Conservation (phyloP, 2,888 invertebrate genomes). For the Urechis unicinctus region DNA sequence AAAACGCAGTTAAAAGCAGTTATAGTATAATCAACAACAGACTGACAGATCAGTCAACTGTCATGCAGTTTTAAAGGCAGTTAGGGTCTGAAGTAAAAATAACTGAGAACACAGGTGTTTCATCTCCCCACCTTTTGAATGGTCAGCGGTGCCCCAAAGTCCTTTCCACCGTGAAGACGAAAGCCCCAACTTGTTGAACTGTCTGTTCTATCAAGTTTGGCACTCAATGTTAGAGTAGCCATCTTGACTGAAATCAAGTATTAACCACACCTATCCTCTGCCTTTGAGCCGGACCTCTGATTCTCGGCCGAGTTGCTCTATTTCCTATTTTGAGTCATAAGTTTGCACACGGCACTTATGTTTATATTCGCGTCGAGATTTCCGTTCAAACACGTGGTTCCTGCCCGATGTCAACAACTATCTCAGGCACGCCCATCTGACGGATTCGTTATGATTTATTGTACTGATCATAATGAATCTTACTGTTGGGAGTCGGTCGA, state of each 20-base stretch:
- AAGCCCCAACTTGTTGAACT: constrained; percentile 48
- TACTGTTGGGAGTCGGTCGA: too few relatives aligned
- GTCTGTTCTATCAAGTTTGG: constrained; percentile 21
- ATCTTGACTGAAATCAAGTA: constrained; percentile 1
- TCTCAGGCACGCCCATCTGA: too few relatives aligned
- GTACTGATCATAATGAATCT: too few relatives aligned
- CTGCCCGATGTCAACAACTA: not conserved
- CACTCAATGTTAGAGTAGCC: constrained; percentile 16
- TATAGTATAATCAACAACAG: too few relatives aligned
- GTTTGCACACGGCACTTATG: constrained; percentile 13
- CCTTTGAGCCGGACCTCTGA: constrained; percentile 1
- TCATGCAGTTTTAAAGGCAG: too few relatives aligned
- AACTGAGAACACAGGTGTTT: not conserved
- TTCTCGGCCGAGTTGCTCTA: not conserved
- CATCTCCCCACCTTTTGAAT: constrained; percentile 37
- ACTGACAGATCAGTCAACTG: too few relatives aligned
- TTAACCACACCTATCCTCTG: too few relatives aligned
- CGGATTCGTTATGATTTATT: too few relatives aligned
- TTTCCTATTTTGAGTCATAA: not conserved
- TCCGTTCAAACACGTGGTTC: not conserved
- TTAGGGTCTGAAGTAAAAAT: not conserved
- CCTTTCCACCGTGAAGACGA: constrained; percentile 50
- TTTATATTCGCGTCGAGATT: not conserved
- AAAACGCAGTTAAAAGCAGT: too few relatives aligned
- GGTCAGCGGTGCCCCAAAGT: constrained; percentile 42